phyloP scores from a whole-genome alignment of 2,113 vertebrate species.

The Tauraco erythrolophus region DNA sequence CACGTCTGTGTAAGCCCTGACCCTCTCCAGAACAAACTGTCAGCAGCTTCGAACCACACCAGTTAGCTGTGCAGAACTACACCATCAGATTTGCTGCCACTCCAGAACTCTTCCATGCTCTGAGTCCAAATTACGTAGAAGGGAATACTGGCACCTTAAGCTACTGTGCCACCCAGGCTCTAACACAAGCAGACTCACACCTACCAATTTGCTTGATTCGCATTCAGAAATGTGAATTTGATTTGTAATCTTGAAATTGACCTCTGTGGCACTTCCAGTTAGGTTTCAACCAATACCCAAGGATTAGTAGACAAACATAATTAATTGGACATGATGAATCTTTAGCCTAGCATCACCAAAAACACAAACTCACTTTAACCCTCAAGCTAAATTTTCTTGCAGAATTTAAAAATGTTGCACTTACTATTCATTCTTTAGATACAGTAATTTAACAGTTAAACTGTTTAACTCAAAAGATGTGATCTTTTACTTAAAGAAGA shows the following conservation, averaged over 20 bases:
- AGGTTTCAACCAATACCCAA: background rate
- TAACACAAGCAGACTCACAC: background rate
- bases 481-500: background rate
- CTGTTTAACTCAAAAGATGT: background rate
- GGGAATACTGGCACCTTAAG: background rate
- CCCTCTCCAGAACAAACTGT: background rate
- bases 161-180: background rate
- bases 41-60: background rate
- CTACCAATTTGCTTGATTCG: background rate
- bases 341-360: background rate
- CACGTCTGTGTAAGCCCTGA: background rate
- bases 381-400: background rate
- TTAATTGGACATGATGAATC: background rate
- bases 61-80: no score
- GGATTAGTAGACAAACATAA: background rate
- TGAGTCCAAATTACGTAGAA: background rate
- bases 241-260: background rate
- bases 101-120: background rate
- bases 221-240: background rate
- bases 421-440: background rate
- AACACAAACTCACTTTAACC: background rate
- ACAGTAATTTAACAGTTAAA: background rate
- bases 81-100: background rate
- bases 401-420: background rate
- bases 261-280: background rate